Conservation (phyloP, 2,113 vertebrate species). For the Eubucco bourcierii region DNA sequence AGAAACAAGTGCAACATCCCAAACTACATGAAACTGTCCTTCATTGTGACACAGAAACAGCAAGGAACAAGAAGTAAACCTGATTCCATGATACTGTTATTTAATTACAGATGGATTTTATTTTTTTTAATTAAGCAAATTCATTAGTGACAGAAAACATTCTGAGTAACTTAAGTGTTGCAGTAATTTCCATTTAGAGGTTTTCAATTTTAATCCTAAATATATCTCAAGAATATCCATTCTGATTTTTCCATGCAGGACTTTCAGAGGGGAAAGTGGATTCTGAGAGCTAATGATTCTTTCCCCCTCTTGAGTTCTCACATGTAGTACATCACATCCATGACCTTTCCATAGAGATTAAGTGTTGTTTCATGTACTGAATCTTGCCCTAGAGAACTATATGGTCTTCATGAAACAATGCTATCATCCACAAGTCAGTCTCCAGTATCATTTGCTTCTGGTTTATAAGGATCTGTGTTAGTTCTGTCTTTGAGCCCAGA, state of each 20-base stretch:
- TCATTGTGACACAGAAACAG: not conserved
- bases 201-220: slow-evolving; percentile 9
- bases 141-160: slow-evolving; percentile 15
- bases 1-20: slow-evolving; percentile 10
- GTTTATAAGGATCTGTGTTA: not conserved
- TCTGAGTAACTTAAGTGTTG: not conserved
- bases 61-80: not conserved
- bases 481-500: not conserved
- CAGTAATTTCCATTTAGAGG: not conserved
- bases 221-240: not conserved
- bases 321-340: not conserved
- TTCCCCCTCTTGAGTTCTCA: not conserved
- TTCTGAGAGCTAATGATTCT: not conserved
- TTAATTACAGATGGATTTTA: not conserved
- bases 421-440: not conserved
- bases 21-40: not conserved
- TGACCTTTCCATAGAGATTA: not conserved
- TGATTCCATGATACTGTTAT: not conserved
- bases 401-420: not conserved
- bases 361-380: not conserved
- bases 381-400: not conserved
- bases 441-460: not conserved
- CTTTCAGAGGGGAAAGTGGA: not conserved
- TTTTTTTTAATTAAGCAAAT: slow-evolving; percentile 13
- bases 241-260: not conserved